These are phyloP conservation scores for Oceanodroma leucorhoa DNA, from an alignment of 2,797 vertebrate genomes.

Conservation along the genomic window DNA sequence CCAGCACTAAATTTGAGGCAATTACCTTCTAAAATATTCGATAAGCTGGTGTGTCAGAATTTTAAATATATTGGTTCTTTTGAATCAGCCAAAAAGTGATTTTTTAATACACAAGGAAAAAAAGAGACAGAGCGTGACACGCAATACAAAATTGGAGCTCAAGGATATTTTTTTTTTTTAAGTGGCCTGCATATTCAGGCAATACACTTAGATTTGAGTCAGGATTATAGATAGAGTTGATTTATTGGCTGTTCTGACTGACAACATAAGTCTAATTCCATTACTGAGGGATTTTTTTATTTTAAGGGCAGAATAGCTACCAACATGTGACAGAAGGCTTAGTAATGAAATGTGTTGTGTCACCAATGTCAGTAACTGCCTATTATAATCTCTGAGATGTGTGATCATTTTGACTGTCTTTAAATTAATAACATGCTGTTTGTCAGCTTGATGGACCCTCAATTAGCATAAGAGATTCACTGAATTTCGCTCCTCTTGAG, in stretches of 20 bases:
- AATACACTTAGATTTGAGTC: conserved; percentile 9
- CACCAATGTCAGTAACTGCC: conserved; percentile 1
- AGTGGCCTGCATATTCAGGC: not conserved
- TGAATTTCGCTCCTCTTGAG: not conserved
- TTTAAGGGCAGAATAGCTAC: conserved; percentile 24
- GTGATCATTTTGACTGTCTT: conserved; percentile 26
- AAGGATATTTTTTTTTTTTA: not conserved
- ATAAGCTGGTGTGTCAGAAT: not conserved
- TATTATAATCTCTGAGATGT: conserved; percentile 1
- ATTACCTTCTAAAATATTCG: not conserved
- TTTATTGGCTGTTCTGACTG: conserved; percentile 7
- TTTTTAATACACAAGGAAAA: not conserved
- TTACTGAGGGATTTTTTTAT: not conserved
- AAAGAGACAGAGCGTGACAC: not conserved
- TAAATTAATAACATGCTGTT: conserved; percentile 28
- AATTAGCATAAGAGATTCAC: not conserved
- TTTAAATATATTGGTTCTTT: not conserved
- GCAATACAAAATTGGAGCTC: not conserved
- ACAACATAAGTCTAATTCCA: conserved; percentile 8
- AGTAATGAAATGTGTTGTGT: conserved; percentile 51
- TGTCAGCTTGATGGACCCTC: conserved; percentile 1
- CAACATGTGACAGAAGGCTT: conserved; percentile 4
- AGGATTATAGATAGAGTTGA: not conserved
- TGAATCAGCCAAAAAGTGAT: not conserved
- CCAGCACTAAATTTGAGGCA: not conserved